Conservation (phyloP, 2,888 invertebrate genomes). For the Dione vanillae region DNA sequence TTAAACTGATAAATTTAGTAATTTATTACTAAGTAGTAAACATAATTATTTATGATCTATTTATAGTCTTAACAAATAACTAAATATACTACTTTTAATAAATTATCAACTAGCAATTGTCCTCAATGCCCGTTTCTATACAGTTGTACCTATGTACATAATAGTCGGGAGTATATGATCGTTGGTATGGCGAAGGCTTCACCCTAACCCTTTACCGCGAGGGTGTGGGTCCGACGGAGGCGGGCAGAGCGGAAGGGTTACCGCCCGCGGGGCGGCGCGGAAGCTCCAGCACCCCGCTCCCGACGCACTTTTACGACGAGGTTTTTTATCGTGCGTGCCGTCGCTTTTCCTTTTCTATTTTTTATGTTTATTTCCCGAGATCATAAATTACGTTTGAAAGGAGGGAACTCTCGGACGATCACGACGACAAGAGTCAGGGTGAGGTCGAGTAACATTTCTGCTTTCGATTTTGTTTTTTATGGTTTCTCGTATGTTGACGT, state of each 20-base stretch:
- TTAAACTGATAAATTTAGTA: too few species aligned
- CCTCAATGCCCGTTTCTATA: background rate
- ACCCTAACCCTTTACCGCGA: constrained; percentile 79
- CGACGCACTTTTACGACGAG: constrained; percentile 80
- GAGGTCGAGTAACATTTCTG: constrained; percentile 76
- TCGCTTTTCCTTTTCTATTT: constrained; percentile 85
- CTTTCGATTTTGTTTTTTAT: constrained; percentile 78
- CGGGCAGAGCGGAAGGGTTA: constrained; percentile 79
- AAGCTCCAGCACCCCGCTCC: constrained; percentile 58
- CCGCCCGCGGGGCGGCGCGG: constrained; percentile 71
- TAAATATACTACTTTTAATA: background rate
- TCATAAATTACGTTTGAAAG: constrained; percentile 85
- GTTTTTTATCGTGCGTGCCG: constrained; percentile 85
- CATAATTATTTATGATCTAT: too few species aligned
- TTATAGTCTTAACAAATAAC: background rate
- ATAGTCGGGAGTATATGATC: constrained; percentile 19
- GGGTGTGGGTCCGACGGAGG: constrained; percentile 66
- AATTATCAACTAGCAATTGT: background rate
- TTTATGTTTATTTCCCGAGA: constrained; percentile 85
- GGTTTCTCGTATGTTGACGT: constrained; percentile 70
- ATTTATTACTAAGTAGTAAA: too few species aligned
- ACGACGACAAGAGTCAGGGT: constrained; percentile 81
- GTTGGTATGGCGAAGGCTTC: constrained; percentile 63
- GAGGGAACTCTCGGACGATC: constrained; percentile 83
- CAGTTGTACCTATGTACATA: constrained; percentile 42